Evolutionary conservation across 2,888 invertebrate species (phyloP), one percentile per base, ranked within the genome.

Genomic region (Villa cingulata): DNA sequence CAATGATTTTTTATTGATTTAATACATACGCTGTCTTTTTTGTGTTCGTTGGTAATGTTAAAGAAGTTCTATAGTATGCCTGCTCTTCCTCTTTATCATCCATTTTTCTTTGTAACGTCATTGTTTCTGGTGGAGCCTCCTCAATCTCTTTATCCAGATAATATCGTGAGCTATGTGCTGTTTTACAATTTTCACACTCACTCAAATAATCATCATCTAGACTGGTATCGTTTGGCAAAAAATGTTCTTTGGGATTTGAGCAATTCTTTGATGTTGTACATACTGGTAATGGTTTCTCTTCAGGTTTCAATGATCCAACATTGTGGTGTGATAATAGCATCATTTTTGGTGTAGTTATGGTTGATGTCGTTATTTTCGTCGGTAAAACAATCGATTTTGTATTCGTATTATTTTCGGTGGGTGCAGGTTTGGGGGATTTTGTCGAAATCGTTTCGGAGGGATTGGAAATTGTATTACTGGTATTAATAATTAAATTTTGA

Each of bases 111-210:
- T 81, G 81, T 52, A 81, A 62, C 34, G 81, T 81, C 81, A 81
- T 81, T 2, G 80, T 81, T 63, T 80, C 79, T 49, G 78, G 78
- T 27, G 76, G 74, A 41, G 73, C 65, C 50, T 74, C 72, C 51
- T 75, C 74, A 37, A 55, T 61, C 37, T 62, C 55, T 53, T 75
- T 74, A 57, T 76, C 76, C 54, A 78, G 68, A 61, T 77, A 77
- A 59, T 77, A 77, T 53, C 81, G 75, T 54, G 81, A 80, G 55
- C 80, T 80, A 57, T 76, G 80, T 6, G 82, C 79, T 43, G 83
- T 81, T 68, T 86, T 86, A 70, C 86, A 86, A 71, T 86, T 86
- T 68, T 86, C 86, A 68, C 86, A 86, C 69, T 86, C 86, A 68
- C 81, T 85, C 56, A 86, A 75, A 63, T 84, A 85, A 65, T 85